Conservation (phyloP, 2,113 vertebrate genomes). For the Microcebus tavaratra region DNA sequence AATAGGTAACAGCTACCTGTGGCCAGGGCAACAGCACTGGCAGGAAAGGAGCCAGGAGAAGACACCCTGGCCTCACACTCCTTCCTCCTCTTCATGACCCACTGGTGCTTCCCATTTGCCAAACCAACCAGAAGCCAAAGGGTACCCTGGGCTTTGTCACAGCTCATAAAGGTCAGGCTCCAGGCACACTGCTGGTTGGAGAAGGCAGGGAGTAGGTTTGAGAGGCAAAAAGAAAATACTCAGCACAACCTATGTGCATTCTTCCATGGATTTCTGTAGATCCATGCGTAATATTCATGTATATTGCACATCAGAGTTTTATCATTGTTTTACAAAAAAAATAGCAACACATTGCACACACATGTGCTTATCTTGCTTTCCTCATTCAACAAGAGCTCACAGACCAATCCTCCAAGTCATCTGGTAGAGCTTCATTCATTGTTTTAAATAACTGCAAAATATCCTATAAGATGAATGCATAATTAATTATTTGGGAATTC, state of each 20-base stretch:
- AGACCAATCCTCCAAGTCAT: not conserved
- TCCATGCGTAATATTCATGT: not conserved
- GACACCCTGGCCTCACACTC: not conserved
- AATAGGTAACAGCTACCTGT: not conserved
- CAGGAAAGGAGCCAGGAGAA: not conserved
- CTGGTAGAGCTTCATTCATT: not conserved
- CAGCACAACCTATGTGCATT: not conserved
- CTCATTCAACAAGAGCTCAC: not conserved
- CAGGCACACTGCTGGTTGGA: not conserved
- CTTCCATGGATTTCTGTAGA: not conserved
- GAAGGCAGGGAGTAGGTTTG: not conserved
- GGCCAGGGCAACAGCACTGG: not conserved
- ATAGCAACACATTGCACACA: not conserved
- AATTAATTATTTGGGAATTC: not conserved
- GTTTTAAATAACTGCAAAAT: not conserved
- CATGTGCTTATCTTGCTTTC: constrained; percentile 6
- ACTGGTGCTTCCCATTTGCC: not conserved
- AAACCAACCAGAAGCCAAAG: not conserved
- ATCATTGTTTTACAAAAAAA: not conserved
- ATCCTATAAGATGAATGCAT: not conserved
- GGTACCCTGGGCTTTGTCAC: not conserved
- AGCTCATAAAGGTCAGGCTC: not conserved
- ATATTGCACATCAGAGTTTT: not conserved
- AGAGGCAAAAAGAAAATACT: not conserved
- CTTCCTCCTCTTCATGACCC: not conserved